These are phyloP conservation scores for Chymomyza fuscimana DNA, from an alignment of 2,888 invertebrate species.

Conservation along the genomic window DNA sequence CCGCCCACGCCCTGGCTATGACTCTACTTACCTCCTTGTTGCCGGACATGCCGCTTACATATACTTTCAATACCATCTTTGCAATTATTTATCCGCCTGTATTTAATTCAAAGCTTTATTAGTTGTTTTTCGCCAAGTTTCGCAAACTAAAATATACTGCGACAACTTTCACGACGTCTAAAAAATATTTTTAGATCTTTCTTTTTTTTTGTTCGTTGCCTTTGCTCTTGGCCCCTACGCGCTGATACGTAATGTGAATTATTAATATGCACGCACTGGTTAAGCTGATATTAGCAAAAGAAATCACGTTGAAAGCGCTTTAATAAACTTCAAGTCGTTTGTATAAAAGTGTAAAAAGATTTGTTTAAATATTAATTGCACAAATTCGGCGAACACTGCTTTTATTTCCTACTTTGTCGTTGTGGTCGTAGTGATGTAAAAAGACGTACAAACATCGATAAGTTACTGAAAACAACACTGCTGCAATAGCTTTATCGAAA, in stretches of 20 bases:
- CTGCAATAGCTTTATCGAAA: background rate
- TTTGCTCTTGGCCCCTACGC: constrained; percentile 49
- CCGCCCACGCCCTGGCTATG: constrained; percentile 38
- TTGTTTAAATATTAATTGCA: constrained; percentile 45
- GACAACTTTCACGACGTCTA: constrained; percentile 53
- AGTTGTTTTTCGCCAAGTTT: constrained; percentile 16
- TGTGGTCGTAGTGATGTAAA: background rate
- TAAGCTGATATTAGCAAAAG: constrained; percentile 32
- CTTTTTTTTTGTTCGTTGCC: constrained; percentile 40
- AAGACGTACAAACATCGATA: background rate
- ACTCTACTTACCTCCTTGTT: constrained; percentile 90
- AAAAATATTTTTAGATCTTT: constrained; percentile 69
- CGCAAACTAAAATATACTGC: constrained; percentile 46
- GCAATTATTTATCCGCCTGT: constrained; percentile 42
- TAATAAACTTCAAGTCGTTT: constrained; percentile 24
- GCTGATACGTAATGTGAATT: constrained; percentile 58
- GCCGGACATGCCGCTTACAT: constrained; percentile 94
- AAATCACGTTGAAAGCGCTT: constrained; percentile 23
- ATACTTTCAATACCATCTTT: constrained; percentile 93
- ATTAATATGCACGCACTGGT: constrained; percentile 57
- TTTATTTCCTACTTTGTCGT: constrained; percentile 32
- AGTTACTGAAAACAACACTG: background rate
- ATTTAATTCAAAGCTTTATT: constrained; percentile 50
- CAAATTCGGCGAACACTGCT: constrained; percentile 35
- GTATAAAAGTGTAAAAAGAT: constrained; percentile 47